Conservation (phyloP, 2,113 vertebrate genomes). For the Procavia capensis region DNA sequence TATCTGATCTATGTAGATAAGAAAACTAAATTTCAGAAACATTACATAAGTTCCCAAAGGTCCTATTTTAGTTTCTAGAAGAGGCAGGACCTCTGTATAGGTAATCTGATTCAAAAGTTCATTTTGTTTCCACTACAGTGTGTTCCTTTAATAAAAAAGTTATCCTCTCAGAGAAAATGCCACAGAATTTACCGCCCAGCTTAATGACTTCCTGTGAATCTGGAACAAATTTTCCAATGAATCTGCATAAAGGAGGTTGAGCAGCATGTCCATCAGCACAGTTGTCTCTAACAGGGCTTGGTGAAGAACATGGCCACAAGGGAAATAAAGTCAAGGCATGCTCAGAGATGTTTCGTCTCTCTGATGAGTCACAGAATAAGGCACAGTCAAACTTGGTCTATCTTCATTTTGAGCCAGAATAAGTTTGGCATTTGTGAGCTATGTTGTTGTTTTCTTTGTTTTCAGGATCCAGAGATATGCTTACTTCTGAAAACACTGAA, state of each 20-base stretch:
- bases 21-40: conserved; percentile 40
- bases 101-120: conserved; percentile 48
- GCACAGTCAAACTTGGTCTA: not conserved
- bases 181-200: conserved; percentile 23
- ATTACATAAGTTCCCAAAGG: conserved; percentile 51
- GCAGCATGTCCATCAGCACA: not conserved
- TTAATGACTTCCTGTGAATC: conserved; percentile 31
- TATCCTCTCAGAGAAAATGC: conserved; percentile 50
- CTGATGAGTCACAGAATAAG: not conserved
- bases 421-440: conserved; percentile 35
- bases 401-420: conserved; percentile 37
- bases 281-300: not conserved
- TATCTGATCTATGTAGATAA: conserved; percentile 26
- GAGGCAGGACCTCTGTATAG: not conserved
- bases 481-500: conserved; percentile 43
- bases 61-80: conserved; percentile 41
- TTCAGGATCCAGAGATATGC: conserved; percentile 1
- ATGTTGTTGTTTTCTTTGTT: conserved; percentile 24
- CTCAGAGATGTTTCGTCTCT: conserved; percentile 17
- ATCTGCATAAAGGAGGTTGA: not conserved
- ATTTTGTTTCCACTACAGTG: conserved; percentile 28
- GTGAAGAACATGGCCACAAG: not conserved
- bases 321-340: not conserved
- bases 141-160: conserved; percentile 33
- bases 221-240: conserved; percentile 55